Percentiles rank a stretch among this genome's conserved stretches.
Evolutionary conservation across 2,888 invertebrate genomes (phyloP).

Genomic region (Polia nebulosa): DNA sequence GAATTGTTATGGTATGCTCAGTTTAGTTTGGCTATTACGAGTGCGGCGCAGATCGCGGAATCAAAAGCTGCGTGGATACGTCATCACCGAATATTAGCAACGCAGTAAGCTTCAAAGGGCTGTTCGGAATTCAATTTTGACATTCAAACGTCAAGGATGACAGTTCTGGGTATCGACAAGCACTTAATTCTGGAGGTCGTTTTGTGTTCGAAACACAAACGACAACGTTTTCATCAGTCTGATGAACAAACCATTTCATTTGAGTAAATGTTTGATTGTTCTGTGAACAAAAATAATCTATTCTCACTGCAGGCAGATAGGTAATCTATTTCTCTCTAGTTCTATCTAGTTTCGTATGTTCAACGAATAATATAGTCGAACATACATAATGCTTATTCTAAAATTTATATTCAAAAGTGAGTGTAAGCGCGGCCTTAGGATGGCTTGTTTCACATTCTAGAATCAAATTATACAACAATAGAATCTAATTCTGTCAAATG

Average conservation of each 20-base stretch:
- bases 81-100: constrained; percentile 46
- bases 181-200: constrained; percentile 1
- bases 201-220: constrained; percentile 24
- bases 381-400: not conserved
- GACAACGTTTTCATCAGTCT: not conserved
- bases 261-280: not conserved
- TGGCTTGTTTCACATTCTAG: not conserved
- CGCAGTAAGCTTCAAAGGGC: constrained; percentile 20
- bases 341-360: not conserved
- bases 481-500: not conserved
- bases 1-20: constrained; percentile 77
- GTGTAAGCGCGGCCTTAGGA: not conserved
- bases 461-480: not conserved
- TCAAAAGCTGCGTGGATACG: constrained; percentile 57
- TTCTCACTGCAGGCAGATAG: not conserved
- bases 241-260: constrained; percentile 7
- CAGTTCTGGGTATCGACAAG: constrained; percentile 6
- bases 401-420: not conserved
- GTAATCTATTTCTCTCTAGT: not conserved
- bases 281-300: not conserved
- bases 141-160: constrained; percentile 14
- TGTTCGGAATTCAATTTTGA: constrained; percentile 30
- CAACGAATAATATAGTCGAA: not conserved
- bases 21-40: constrained; percentile 66
- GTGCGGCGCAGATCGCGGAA: constrained; percentile 40